phyloP scores from a whole-genome alignment of 2,797 vertebrate genomes.

The Pempheris klunzingeri region DNA sequence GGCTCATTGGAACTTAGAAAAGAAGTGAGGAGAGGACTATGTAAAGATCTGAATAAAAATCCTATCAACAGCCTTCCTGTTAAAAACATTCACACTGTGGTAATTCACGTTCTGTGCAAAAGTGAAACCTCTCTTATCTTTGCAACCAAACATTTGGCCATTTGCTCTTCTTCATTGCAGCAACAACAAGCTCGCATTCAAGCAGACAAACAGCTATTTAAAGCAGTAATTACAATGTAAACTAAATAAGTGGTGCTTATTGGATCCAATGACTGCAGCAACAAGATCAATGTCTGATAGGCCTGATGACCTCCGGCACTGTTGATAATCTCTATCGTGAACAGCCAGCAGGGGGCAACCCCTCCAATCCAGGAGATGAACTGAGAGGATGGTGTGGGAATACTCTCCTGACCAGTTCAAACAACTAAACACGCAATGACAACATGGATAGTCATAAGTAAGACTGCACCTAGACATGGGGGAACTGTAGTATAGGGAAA shows the following conservation, averaged over 20 bases:
- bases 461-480: not conserved
- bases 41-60: constrained; percentile 1
- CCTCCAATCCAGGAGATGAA: constrained; percentile 21
- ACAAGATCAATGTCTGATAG: constrained; percentile 46
- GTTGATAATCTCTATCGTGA: not conserved
- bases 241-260: constrained; percentile 48
- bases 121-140: not conserved
- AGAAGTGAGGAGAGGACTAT: not conserved
- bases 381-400: constrained; percentile 12
- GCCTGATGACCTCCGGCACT: constrained; percentile 11
- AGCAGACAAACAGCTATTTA: constrained; percentile 20
- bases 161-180: not conserved
- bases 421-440: constrained; percentile 28
- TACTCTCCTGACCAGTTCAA: constrained; percentile 7
- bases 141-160: not conserved
- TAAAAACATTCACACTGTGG: not conserved
- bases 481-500: not conserved
- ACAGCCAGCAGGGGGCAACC: constrained; percentile 72
- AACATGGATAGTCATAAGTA: constrained; percentile 1
- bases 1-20: not conserved
- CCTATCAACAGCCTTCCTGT: not conserved
- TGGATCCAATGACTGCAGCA: constrained; percentile 50
- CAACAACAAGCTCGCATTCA: constrained; percentile 1
- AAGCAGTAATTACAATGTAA: constrained; percentile 46
- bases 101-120: not conserved